These are phyloP conservation scores for Falco columbarius DNA, from an alignment of 2,797 vertebrate genomes.

Conservation along the genomic window DNA sequence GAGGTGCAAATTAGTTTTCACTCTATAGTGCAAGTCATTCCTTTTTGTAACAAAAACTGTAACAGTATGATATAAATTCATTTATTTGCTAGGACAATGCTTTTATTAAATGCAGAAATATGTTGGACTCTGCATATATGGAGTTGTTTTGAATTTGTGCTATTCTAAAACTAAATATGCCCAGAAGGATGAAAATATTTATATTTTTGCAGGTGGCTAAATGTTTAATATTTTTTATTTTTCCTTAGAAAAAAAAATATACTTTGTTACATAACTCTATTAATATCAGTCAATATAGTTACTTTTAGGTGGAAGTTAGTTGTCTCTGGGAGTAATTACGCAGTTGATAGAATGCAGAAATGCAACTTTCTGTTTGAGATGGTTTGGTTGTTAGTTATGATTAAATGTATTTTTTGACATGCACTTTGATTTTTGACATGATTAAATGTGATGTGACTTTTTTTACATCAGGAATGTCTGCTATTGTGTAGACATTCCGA, in stretches of 20 bases:
- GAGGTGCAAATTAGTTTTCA: constrained; percentile 78
- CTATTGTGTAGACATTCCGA: neutral
- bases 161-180: neutral
- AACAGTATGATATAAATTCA: constrained; percentile 9
- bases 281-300: neutral
- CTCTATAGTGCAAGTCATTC: constrained; percentile 47
- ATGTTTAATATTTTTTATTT: neutral
- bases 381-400: neutral
- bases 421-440: neutral
- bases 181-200: neutral
- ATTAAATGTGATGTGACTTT: neutral
- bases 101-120: constrained; percentile 11
- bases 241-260: neutral
- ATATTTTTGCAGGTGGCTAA: neutral
- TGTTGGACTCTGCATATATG: neutral
- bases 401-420: neutral
- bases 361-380: neutral
- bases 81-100: neutral
- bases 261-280: neutral
- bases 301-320: neutral
- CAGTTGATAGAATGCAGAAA: neutral
- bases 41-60: constrained; percentile 48
- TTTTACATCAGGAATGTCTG: neutral
- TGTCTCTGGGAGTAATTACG: neutral
- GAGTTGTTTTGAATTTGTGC: neutral